Conservation (phyloP, 2,797 vertebrate species). For the Sebastes iracundus region DNA sequence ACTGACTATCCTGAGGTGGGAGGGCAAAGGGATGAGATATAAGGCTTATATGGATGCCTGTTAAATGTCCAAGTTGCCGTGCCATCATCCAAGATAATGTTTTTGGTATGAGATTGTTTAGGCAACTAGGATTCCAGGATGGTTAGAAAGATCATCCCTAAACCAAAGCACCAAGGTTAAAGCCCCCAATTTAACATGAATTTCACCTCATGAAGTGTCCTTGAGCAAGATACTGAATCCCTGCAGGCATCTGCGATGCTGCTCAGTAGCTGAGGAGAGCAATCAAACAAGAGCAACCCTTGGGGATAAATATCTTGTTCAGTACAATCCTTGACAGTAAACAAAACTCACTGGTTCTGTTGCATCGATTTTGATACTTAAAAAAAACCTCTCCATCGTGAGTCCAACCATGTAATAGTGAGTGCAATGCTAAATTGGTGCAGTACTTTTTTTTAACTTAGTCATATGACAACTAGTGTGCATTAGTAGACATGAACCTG, state of each 20-base stretch:
- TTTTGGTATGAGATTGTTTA: constrained; percentile 64
- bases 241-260: neutral
- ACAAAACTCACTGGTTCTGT: neutral
- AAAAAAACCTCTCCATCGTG: too few relatives aligned
- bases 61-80: constrained; percentile 55
- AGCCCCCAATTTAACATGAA: constrained; percentile 8
- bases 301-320: neutral
- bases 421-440: neutral
- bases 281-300: neutral
- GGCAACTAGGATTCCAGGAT: constrained; percentile 17
- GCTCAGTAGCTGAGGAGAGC: neutral
- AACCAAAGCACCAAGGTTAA: constrained; percentile 21
- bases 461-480: neutral
- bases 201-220: neutral
- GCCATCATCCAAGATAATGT: constrained; percentile 59
- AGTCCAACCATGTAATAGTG: too few relatives aligned
- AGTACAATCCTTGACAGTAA: neutral
- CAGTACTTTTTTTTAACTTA: neutral
- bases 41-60: constrained; percentile 60
- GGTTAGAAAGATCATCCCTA: constrained; percentile 30
- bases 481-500: neutral
- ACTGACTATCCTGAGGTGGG: constrained; percentile 41
- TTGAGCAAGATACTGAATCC: constrained; percentile 2
- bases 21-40: constrained; percentile 64
- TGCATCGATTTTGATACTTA: neutral